These are phyloP conservation scores for Penaeus japonicus DNA, from an alignment of 1,140 invertebrate genomes.

Conservation along the genomic window DNA sequence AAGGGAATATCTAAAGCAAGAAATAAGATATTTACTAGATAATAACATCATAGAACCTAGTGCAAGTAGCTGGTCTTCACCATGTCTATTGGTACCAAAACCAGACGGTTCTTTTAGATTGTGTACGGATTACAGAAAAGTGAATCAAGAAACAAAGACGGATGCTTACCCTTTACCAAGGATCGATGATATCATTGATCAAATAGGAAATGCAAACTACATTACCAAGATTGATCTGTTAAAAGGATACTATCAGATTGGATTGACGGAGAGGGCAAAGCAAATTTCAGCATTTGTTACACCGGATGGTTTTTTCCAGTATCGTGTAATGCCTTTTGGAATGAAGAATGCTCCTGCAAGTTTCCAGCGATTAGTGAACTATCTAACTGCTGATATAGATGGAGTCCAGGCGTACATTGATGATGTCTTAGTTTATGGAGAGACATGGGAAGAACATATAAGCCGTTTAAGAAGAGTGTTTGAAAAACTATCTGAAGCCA, in stretches of 20 bases:
- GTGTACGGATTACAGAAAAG: neutral
- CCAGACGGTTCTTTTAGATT: neutral
- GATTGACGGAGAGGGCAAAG: neutral
- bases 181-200: neutral
- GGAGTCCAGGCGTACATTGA: constrained; percentile 46
- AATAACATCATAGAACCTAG: too few relatives aligned
- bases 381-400: constrained; percentile 22
- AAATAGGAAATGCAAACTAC: neutral
- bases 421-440: constrained; percentile 49
- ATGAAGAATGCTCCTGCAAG: constrained; percentile 46
- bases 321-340: constrained; percentile 56
- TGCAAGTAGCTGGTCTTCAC: too few relatives aligned
- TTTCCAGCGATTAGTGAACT: constrained; percentile 50
- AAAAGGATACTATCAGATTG: neutral
- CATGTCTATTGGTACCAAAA: too few relatives aligned
- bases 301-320: constrained; percentile 43
- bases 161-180: neutral
- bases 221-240: neutral
- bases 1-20: too few relatives aligned
- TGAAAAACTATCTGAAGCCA: constrained; percentile 9
- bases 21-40: too few relatives aligned
- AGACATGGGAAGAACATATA: constrained; percentile 43
- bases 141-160: neutral
- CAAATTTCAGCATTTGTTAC: constrained; percentile 6
- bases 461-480: constrained; percentile 28